Evolutionary conservation across 2,888 invertebrate species (phyloP).

Genomic region (Paralinhomoeus sp.): DNA sequence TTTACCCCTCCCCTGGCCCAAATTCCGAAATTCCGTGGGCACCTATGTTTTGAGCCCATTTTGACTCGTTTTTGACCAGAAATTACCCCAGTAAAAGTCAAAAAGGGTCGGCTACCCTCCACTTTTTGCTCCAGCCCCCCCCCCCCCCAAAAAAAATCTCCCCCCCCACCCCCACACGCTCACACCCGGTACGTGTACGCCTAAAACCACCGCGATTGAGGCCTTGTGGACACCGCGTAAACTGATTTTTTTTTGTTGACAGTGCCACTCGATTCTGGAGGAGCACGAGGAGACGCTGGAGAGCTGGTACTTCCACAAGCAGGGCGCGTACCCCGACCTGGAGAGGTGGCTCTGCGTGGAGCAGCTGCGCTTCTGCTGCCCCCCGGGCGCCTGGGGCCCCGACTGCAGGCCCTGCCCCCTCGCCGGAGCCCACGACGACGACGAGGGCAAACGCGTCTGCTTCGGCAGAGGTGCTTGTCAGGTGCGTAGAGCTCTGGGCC

Average conservation of each 20-base stretch:
- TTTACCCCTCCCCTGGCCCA: no score
- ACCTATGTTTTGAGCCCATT: no score
- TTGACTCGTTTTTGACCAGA: no score
- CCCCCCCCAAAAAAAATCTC: no score
- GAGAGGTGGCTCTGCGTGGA: slow-evolving; percentile 55
- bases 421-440: slow-evolving; percentile 35
- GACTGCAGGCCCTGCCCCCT: slow-evolving; percentile 57
- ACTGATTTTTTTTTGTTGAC: slow-evolving; percentile 17
- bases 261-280: slow-evolving; percentile 63
- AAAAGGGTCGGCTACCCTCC: no score
- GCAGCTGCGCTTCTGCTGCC: slow-evolving; percentile 45
- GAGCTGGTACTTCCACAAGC: slow-evolving; percentile 61
- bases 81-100: no score
- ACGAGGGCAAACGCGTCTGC: slow-evolving; percentile 45
- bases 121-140: no score
- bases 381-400: slow-evolving; percentile 54
- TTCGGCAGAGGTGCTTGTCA: slow-evolving; percentile 55
- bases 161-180: not conserved
- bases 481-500: slow-evolving; percentile 19
- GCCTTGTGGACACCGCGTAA: not conserved
- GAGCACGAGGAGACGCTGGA: slow-evolving; percentile 57
- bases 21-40: no score
- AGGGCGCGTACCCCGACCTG: slow-evolving; percentile 39
- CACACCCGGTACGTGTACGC: not conserved
- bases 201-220: no score